Evolutionary conservation across 2,113 vertebrate genomes (phyloP).

Genomic region (Psilopsiagon aurifrons): DNA sequence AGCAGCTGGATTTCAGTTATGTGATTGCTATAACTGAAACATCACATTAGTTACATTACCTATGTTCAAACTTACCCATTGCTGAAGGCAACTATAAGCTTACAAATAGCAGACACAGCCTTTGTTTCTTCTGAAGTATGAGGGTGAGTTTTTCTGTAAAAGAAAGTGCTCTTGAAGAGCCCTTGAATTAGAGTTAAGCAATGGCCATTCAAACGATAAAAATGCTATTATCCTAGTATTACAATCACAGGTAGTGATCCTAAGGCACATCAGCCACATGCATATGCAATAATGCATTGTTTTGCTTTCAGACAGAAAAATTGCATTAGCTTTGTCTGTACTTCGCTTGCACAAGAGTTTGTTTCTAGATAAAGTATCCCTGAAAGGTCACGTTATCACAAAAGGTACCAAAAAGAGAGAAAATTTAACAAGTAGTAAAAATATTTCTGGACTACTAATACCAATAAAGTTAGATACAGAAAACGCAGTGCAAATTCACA

Average conservation of each 20-base stretch:
- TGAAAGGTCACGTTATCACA: conserved; percentile 76
- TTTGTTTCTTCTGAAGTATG: neutral
- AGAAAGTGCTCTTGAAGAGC: conserved; percentile 41
- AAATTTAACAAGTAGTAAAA: conserved; percentile 65
- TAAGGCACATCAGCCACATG: conserved; percentile 79
- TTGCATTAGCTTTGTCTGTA: conserved; percentile 44
- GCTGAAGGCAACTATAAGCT: conserved; percentile 15
- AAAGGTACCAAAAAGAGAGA: conserved; percentile 75
- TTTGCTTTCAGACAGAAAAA: conserved; percentile 34
- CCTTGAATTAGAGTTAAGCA: conserved; percentile 38
- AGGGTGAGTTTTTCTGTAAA: neutral
- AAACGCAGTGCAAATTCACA: conserved; percentile 69
- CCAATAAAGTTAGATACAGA: conserved; percentile 38
- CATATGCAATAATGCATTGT: conserved; percentile 44
- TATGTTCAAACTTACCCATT: neutral
- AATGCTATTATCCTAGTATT: conserved; percentile 10
- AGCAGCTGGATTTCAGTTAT: conserved; percentile 55
- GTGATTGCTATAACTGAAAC: conserved; percentile 43
- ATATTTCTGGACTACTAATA: conserved; percentile 29
- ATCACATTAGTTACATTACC: conserved; percentile 8
- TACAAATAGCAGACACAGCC: conserved; percentile 47
- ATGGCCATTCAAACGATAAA: conserved; percentile 47
- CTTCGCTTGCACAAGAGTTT: conserved; percentile 53
- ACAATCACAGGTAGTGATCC: conserved; percentile 69
- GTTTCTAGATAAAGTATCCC: conserved; percentile 73